phyloP scores from a whole-genome alignment of 1,140 invertebrate genomes.

The Zaprionus vittiger region DNA sequence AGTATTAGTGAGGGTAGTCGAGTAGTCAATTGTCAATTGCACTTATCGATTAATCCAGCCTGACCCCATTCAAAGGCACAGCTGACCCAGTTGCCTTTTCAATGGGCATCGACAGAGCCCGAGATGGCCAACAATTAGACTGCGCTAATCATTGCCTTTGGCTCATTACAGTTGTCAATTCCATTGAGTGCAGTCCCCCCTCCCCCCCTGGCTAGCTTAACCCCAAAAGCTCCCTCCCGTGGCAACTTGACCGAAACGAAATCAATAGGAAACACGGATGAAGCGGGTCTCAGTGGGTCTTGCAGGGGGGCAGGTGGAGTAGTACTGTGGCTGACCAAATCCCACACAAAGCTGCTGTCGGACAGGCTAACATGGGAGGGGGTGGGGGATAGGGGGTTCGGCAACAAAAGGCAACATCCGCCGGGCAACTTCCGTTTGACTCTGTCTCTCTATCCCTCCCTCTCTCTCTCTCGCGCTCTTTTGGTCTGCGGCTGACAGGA shows the following conservation, averaged over 20 bases:
- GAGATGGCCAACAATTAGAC: conserved; percentile 19
- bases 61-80: conserved; percentile 41
- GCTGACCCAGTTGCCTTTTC: conserved; percentile 18
- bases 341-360: conserved; percentile 44
- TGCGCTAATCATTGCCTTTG: conserved; percentile 31
- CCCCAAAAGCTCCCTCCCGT: not conserved
- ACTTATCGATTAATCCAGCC: not conserved
- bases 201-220: not conserved
- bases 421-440: conserved; percentile 56
- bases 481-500: conserved; percentile 76
- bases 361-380: conserved; percentile 24
- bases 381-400: no score
- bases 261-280: conserved; percentile 45
- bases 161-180: conserved; percentile 47
- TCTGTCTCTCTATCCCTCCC: conserved; percentile 10
- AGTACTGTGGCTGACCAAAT: conserved; percentile 34
- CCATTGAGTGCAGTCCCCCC: conserved; percentile 15
- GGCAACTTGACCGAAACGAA: conserved; percentile 45
- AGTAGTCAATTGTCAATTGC: no score
- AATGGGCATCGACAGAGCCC: not conserved
- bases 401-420: conserved; percentile 67
- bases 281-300: not conserved
- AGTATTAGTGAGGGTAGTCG: not conserved
- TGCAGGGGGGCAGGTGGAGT: conserved; percentile 21
- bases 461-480: conserved; percentile 4